These are phyloP conservation scores for Labeo calbasu DNA, from an alignment of 2,797 vertebrate genomes.

Conservation along the genomic window DNA sequence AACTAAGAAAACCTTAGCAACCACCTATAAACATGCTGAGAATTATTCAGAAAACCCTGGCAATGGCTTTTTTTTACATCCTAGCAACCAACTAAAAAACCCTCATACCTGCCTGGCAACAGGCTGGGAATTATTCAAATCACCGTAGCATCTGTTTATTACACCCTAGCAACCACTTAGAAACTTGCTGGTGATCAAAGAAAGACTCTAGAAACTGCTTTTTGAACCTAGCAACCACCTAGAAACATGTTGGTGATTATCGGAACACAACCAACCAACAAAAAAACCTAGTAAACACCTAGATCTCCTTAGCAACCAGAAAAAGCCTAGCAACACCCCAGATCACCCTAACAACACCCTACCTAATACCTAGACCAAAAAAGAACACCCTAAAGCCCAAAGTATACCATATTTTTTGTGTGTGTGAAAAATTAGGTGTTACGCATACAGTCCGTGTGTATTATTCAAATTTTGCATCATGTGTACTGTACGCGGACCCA, in stretches of 20 bases:
- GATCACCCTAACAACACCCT: neutral
- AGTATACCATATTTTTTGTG: too few species aligned
- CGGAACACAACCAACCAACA: neutral
- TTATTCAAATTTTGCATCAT: neutral
- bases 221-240: too few species aligned
- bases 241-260: too few species aligned
- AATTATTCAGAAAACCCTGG: too few species aligned
- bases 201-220: neutral
- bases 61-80: too few species aligned
- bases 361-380: neutral
- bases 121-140: neutral
- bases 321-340: neutral
- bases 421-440: neutral
- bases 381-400: neutral
- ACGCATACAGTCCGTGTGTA: neutral
- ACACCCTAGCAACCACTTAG: neutral
- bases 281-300: neutral
- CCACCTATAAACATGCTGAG: too few species aligned
- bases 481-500: neutral
- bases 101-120: too few species aligned
- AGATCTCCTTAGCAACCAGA: neutral
- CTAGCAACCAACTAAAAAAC: too few species aligned
- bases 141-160: too few species aligned
- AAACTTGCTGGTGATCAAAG: too few species aligned
- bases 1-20: too few species aligned